Base-by-base conservation (phyloP, 2,113 vertebrate genomes). In the Malurus alboscapulatus region DNA sequence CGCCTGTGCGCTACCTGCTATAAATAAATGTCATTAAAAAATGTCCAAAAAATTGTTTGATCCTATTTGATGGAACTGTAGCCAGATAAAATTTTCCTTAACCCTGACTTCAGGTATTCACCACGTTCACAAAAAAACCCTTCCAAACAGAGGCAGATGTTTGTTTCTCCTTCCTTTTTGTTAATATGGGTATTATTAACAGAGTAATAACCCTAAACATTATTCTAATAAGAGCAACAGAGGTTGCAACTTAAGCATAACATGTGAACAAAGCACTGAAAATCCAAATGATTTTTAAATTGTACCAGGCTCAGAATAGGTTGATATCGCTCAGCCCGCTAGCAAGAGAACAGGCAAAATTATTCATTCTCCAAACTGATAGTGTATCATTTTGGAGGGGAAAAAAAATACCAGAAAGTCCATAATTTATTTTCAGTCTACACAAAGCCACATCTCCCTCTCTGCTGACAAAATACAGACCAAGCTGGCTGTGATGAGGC, bases 21-120 rank as follows among this genome's bases (percentile, higher is more conserved):
- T 97, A 98, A 98, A 98, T 98, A 98, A 97, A 95, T 93, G 97
- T 94, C 97, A 96, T 94, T 85, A 54, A 78, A 94, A 97, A 97
- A 94, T 84, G 95, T 61, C 83, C 76, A 77, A 79, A 91, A 87
- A 81, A 45, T 80, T 90, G 93, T 97, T 95, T 97, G 94, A 74
- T 97, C 96, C 93, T 94, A 92, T 94, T 97, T 97, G 96, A 96
- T 88, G 88, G 93, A 97, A 96, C 87, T 90, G 91, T 72, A 97
- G 96, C 87, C 84, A 84, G 91, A 91, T 77, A 94, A 94, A 65
- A 96, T 96, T 94, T 96, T 93, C 90, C 88, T 94, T 96, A 84
- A 92, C 88, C 77, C 77, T 76, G 73, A 67, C 88, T 94, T 90
- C 44, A 44, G 77, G 91, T 91, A 94, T 84, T 72, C 87, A 93